phyloP scores from a whole-genome alignment of 1,140 invertebrate species.

The Pseudomyrmex gracilis region DNA sequence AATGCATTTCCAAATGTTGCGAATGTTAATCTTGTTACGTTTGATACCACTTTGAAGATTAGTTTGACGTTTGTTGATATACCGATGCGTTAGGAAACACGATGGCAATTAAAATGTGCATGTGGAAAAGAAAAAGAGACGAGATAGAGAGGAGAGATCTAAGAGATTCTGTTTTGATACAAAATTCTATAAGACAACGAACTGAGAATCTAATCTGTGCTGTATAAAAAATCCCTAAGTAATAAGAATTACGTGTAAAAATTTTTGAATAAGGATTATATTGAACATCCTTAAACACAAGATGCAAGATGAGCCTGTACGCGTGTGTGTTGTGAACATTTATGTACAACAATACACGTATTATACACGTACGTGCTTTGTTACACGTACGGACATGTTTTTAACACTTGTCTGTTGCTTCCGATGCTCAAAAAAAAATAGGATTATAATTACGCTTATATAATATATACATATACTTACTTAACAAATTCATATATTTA shows the following conservation, averaged over 20 bases:
- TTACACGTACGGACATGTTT: conserved; percentile 40
- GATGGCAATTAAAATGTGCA: neutral
- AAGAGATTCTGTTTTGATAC: conserved; percentile 51
- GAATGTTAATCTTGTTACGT: conserved; percentile 65
- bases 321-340: no score
- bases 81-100: conserved; percentile 10
- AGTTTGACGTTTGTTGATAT: conserved; percentile 57
- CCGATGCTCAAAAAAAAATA: conserved; percentile 70
- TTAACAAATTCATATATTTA: conserved; percentile 49
- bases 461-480: conserved; percentile 42
- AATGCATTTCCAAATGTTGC: conserved; percentile 19
- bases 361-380: conserved; percentile 12
- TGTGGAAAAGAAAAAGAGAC: neutral
- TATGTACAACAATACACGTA: neutral
- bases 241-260: conserved; percentile 54
- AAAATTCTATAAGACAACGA: conserved; percentile 70
- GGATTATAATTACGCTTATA: conserved; percentile 59
- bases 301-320: neutral
- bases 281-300: no score
- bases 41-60: conserved; percentile 52
- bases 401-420: conserved; percentile 70
- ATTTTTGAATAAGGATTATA: no score
- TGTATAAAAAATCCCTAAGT: conserved; percentile 59
- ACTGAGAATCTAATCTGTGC: conserved; percentile 63
- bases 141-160: neutral